Evolutionary conservation across 2,888 invertebrate species (phyloP), one percentile per base, ranked within the genome.

Genomic region (Eurytoma adleriae): DNA sequence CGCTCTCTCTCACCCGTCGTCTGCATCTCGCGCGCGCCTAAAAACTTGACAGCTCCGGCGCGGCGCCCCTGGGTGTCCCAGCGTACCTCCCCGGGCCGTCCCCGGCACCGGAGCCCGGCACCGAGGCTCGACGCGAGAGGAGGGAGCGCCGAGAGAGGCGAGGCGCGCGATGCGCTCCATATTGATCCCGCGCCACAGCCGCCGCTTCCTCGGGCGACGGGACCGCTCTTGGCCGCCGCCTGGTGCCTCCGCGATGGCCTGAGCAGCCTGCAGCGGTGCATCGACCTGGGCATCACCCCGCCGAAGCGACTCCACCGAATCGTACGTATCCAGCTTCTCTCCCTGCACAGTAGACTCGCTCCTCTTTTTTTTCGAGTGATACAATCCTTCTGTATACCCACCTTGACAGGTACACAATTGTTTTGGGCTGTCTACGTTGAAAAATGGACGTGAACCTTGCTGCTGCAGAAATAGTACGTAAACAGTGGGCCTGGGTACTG

Each of bases 91-190:
- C 40, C 10, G 40, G 40, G 40, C 40, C 4, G 30, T 30, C 30
- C 30, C 7, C 52, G 16, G 20, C 59, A 59, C 40, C 64, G 24
- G 24, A 24, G 24, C 30, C 7, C 52, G 16, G 20, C 59, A 59
- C 40, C 64, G 40, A 64, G 57, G 61, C 50, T 24, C 62, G 27
- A 14, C 52, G 62, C 4, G 16, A 30, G 20, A 66, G 57, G 66
- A 81, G 24, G 48, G 71, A 74, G 68, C 67, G 40, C 10, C 7
- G 56, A 72, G 72, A 24, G 52, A 66, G 57, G 56, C 62, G 50
- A 24, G 57, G 20, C 59, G 62, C 48, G 73, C 71, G 72, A 76
- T 62, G 67, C 56, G 70, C 71, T 79, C 79, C 75, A 80, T 80
- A 80, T 80, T 76, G 79, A 80, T 79, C 64, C 20, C 73, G 48